Percentiles rank a stretch among this genome's conserved stretches.
phyloP scores from a whole-genome alignment of 2,888 invertebrate species.

The Tenthredo scrophulariae region DNA sequence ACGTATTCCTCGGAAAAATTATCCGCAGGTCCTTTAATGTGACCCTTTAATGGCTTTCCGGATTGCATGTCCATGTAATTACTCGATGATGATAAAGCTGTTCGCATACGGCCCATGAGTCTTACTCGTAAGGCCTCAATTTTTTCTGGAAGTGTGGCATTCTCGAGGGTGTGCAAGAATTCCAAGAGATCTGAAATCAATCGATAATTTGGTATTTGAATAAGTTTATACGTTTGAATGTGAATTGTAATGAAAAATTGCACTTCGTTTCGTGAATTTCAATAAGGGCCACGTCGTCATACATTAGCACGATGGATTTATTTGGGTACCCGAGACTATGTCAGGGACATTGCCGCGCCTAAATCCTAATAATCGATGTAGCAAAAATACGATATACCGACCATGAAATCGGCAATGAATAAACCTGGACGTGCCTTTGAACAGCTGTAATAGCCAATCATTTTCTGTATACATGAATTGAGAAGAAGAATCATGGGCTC shows the following conservation, averaged over 20 bases:
- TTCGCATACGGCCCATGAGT: neutral
- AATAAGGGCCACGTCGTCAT: neutral
- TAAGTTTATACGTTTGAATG: neutral
- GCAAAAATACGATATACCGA: neutral
- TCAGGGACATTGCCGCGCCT: conserved; percentile 14
- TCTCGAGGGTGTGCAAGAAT: neutral
- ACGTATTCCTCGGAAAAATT: conserved; percentile 14
- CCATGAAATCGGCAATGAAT: neutral
- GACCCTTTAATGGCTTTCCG: neutral
- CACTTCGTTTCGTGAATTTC: neutral
- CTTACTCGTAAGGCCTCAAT: neutral
- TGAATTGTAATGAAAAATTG: neutral
- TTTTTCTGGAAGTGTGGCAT: neutral
- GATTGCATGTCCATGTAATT: conserved; percentile 29
- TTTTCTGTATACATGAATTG: neutral
- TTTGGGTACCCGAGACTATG: neutral
- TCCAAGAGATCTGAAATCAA: conserved; percentile 17
- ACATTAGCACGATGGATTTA: neutral
- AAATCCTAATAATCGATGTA: neutral
- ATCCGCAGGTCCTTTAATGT: neutral
- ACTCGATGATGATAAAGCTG: neutral
- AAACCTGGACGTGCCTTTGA: neutral
- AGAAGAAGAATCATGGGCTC: neutral
- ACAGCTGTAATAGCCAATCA: neutral
- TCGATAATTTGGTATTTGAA: neutral